Conservation (phyloP, 1,140 invertebrate species). For the Epicauta chinensis region DNA sequence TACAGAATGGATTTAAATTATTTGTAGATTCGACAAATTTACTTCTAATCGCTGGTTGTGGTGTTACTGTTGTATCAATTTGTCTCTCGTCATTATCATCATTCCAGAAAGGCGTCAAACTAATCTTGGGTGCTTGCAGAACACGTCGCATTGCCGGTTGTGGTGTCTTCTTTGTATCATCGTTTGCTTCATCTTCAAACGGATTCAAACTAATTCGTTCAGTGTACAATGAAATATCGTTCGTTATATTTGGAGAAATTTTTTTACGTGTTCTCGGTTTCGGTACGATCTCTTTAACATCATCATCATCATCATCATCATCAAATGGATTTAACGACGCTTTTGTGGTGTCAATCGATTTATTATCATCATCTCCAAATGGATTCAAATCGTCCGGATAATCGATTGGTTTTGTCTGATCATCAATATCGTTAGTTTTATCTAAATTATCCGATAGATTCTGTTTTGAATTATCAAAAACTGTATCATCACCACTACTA, state of each 20-base stretch:
- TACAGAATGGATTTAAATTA: constrained; percentile 62
- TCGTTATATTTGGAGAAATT: constrained; percentile 6
- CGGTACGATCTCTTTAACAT: constrained; percentile 6
- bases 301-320: constrained; percentile 47
- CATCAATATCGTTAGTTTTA: not conserved
- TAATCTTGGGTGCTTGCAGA: too few relatives aligned
- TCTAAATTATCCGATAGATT: not conserved
- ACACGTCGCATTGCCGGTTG: constrained; percentile 25
- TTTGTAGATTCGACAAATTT: constrained; percentile 44
- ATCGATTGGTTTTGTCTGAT: constrained; percentile 23
- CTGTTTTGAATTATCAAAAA: not conserved
- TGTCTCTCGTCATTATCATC: constrained; percentile 37
- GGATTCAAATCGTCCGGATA: constrained; percentile 79
- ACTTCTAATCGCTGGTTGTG: constrained; percentile 26
- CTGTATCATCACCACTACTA: not conserved
- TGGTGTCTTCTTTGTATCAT: constrained; percentile 17
- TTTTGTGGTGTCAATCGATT: constrained; percentile 5
- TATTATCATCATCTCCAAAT: constrained; percentile 59
- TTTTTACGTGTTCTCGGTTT: constrained; percentile 14
- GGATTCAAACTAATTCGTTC: constrained; percentile 42
- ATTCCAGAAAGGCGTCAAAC: too few relatives aligned
- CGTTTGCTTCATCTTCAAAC: constrained; percentile 53
- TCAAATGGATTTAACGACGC: constrained; percentile 58
- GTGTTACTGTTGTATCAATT: constrained; percentile 15
- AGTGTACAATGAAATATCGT: not conserved